Evolutionary conservation across 2,888 invertebrate species (phyloP), one percentile per base, ranked within the genome.

Genomic region (Corythucha ciliata): DNA sequence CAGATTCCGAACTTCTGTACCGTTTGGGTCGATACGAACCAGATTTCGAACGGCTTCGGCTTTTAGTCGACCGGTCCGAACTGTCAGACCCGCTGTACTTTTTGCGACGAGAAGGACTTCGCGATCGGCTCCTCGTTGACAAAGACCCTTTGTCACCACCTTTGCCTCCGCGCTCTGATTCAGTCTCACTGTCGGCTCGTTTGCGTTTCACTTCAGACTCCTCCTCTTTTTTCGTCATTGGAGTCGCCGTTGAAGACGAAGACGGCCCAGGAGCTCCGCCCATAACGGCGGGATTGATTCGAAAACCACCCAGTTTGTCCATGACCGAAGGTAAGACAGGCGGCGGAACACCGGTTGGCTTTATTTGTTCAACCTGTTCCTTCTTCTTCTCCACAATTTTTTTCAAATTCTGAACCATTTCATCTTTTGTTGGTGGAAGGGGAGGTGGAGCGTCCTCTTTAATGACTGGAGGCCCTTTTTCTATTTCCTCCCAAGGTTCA

Each of bases 1-100:
- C 59, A 7, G 57, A 63, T 26, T 58, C 61, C 12, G 61, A 60
- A 53, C 61, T 60, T 27, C 61, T 63, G 14, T 72, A 72, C 25
- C 59, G 54, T 22, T 48, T 41, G 18, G 53, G 75, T 2, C 80
- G 78, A 63, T 80, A 80, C 58, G 79, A 77, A 60, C 80, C 77
- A 0, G 78, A 78, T 2, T 79, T 77, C 0, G 81, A 81, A 8
- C 72, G 69, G 32, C 57, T 57, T 32, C 58, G 49, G 18, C 57
- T 54, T 45, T 56, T 57, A 24, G 58, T 57, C 8, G 56, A 56
- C n/a, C 45, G 46, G 18, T 36, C 49, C 8, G 58, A 57, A 32
- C 55, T 54, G 24, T 58, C 56, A 12, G 59, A 59, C n/a, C 55
- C 55, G 32, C 58, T 58, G 32, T 57, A 58, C 47, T 58, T 58